Evolutionary conservation across 2,797 vertebrate species (phyloP), one percentile per base, ranked within the genome.

Genomic region (Sciurus vulgaris): DNA sequence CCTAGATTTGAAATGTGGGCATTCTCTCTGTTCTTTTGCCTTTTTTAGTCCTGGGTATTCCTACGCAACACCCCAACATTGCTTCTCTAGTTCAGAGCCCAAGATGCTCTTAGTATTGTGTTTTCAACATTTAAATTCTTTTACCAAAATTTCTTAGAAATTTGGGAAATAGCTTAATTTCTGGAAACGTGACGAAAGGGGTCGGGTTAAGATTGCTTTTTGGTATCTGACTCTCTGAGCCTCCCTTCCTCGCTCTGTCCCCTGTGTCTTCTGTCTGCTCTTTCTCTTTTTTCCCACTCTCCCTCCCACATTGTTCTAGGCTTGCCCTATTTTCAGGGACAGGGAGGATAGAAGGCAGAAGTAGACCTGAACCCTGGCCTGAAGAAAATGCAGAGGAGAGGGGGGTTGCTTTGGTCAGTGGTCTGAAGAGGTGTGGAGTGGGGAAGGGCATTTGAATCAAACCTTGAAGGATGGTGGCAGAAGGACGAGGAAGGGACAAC

Each of bases 401-500:
- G 6, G 18, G 41, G 2, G 18, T 56, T 3, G 1, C 7, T 6
- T 12, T 51, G 26, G 13, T 11, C 47, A 14, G 6, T 1, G 44
- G 3, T 18, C 9, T 0, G 41, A 67, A 30, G n/a, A 69, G 26
- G 10, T 1, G 0, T 22, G 18, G 47, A 24, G 44, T 33, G 4
- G 26, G 26, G 51, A 81, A 81, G n/a, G 14, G 14, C 35, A 3
- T 20, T n/a, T 12, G 22, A 59, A 13, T 44, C 24, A 4, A n/a
- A 3, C 22, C 77, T 12, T 35, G 33, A 51, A 26, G 54, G 86
- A 5, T 15, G 30, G 63, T 9, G 38, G 35, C 7, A 20, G 69
- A 1, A 4, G 15, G n/a, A 3, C 5, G 10, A 7, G 33, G 49
- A 10, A 11, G 67, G 10, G 49, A 73, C 33, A 1, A 1, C 0